phyloP scores from a whole-genome alignment of 1,140 invertebrate genomes.

The Zaprionus africanus region DNA sequence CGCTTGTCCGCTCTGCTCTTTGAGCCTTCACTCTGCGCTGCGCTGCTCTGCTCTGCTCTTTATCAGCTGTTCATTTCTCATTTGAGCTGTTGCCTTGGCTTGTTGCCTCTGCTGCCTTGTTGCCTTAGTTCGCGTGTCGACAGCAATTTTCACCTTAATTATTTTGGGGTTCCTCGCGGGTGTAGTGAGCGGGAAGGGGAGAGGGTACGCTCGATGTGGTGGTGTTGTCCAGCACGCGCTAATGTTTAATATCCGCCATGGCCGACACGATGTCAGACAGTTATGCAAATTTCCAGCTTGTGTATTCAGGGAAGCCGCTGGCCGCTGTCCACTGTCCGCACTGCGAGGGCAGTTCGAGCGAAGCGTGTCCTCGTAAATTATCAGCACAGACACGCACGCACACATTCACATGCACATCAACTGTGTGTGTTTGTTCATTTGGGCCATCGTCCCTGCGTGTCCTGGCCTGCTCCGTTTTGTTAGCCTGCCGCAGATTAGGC shows the following conservation, averaged over 20 bases:
- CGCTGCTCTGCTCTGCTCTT: constrained; percentile 27
- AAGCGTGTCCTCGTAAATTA: constrained; percentile 80
- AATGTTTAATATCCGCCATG: constrained; percentile 79
- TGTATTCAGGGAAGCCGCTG: constrained; percentile 43
- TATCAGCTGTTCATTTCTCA: constrained; percentile 65
- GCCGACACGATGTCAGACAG: constrained; percentile 63
- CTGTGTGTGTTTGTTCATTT: constrained; percentile 67
- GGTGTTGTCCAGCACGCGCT: constrained; percentile 74
- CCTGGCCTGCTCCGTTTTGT: constrained; percentile 40
- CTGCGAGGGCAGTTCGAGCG: constrained; percentile 50
- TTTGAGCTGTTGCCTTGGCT: constrained; percentile 44
- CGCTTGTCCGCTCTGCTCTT: constrained; percentile 26
- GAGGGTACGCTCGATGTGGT: constrained; percentile 4
- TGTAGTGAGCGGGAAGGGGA: background rate
- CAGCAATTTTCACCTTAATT: constrained; percentile 83
- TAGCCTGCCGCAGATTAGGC: constrained; percentile 42
- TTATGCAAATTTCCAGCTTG: constrained; percentile 78
- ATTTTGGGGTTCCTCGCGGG: constrained; percentile 51
- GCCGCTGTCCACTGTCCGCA: background rate
- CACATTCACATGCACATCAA: constrained; percentile 22
- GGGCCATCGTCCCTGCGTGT: constrained; percentile 77
- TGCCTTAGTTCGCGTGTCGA: constrained; percentile 72
- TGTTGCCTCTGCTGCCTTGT: constrained; percentile 7
- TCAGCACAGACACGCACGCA: constrained; percentile 48
- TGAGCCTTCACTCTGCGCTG: background rate